Conservation (phyloP, 2,797 vertebrate species). For the Leuciscus waleckii region DNA sequence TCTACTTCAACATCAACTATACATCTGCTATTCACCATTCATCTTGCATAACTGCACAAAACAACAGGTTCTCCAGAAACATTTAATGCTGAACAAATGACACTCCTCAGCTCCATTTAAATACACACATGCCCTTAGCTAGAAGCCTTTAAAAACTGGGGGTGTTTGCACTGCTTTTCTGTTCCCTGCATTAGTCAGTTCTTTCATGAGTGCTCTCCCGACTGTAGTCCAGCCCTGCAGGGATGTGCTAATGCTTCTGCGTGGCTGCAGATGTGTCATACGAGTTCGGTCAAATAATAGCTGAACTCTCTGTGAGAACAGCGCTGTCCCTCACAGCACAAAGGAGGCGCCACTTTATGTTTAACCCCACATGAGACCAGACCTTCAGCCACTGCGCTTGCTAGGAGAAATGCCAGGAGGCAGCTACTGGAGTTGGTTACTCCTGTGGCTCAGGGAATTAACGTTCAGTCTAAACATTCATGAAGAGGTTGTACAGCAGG, state of each 20-base stretch:
- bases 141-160: slow-evolving; percentile 2
- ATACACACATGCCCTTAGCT: slow-evolving; percentile 19
- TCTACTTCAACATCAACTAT: no score
- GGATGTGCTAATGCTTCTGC: slow-evolving; percentile 29
- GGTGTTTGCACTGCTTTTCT: slow-evolving; percentile 18
- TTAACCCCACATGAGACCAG: slow-evolving; percentile 15
- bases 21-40: not conserved
- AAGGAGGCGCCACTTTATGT: not conserved
- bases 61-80: not conserved
- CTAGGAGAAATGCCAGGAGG: not conserved
- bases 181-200: slow-evolving; percentile 17
- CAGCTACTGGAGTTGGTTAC: slow-evolving; percentile 8
- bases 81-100: not conserved
- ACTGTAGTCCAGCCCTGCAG: not conserved
- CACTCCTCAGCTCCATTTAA: not conserved
- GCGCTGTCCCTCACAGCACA: not conserved
- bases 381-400: not conserved
- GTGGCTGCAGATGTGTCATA: slow-evolving; percentile 19
- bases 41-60: not conserved
- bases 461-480: slow-evolving; percentile 14
- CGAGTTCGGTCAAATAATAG: slow-evolving; percentile 6
- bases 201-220: not conserved
- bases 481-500: not conserved
- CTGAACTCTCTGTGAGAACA: slow-evolving; percentile 6
- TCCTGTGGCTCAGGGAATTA: slow-evolving; percentile 14